These are phyloP conservation scores for Psittacula echo DNA, from an alignment of 2,797 vertebrate genomes.

Conservation along the genomic window DNA sequence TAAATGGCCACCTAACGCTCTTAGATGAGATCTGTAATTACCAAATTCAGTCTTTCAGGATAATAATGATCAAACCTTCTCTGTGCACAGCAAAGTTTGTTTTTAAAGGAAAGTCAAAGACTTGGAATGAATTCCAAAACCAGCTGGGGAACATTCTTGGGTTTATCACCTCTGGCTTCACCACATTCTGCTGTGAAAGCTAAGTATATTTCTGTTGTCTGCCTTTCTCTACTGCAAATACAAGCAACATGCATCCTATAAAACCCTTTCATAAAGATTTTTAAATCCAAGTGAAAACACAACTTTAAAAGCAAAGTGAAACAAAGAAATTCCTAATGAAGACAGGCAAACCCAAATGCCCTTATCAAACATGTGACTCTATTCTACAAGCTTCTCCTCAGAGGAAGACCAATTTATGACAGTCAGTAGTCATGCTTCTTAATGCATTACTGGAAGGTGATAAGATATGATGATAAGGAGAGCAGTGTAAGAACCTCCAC, in stretches of 20 bases:
- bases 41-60: not conserved
- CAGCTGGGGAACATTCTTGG: not conserved
- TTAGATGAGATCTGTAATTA: not conserved
- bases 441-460: constrained; percentile 7
- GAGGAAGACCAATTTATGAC: constrained; percentile 5
- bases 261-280: not conserved
- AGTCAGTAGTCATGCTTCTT: constrained; percentile 37
- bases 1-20: not conserved
- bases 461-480: constrained; percentile 37
- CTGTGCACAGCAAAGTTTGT: not conserved
- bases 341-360: not conserved
- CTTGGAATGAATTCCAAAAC: not conserved
- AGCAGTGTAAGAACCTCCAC: not conserved
- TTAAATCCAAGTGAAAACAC: not conserved
- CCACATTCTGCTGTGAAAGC: not conserved
- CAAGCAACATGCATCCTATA: not conserved
- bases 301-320: not conserved
- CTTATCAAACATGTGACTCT: not conserved
- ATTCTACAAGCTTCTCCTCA: not conserved
- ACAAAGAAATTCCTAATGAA: not conserved
- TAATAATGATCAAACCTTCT: not conserved
- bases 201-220: not conserved
- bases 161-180: not conserved
- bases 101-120: not conserved
- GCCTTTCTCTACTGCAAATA: not conserved